Base-by-base conservation (phyloP, 1,140 invertebrate genomes). In the Drosophila elegans region DNA sequence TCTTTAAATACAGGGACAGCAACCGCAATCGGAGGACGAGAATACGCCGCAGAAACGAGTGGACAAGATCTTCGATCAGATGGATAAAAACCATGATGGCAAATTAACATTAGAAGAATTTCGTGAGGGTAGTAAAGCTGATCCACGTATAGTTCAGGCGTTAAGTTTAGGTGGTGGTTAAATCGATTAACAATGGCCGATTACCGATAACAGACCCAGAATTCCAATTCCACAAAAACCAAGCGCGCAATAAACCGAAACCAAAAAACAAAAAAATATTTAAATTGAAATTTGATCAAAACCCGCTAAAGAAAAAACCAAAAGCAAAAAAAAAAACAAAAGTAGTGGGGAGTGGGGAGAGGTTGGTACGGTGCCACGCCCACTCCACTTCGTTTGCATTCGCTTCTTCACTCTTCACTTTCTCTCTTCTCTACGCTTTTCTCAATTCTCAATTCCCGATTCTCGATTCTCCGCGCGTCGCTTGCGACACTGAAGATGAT, bases 11-110 rank as follows among this genome's bases (percentile, higher is more conserved):
- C 92, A 97, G 97, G 97, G 97, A 21, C 97, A 98, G 92, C 96
- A 97, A 68, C 96, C 97, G 27, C 95, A 96, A 61, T 95, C 97
- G 11, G 97, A 98, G 86, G 97, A 98, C 83, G 98, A 99, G 91
- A 98, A 98, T 92, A 98, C 97, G 42, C 97, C 98, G 2, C 97
- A 98, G 92, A 98, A 98, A 88, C 95, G 98, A 90, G 98, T 99
- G 36, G 98, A 99, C 93, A 98, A 98, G 93, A 99, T 99, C 91
- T 99, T 99, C 93, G 97, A 98, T 93, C 97, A 98, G 92, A 98
- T 99, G 97, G 98, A 99, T 93, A 98, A 99, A 94, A 99, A 99
- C 92, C 97, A 98, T 93, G 98, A 99, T 93, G 98, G 99, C 92
- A 96, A 97, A 92, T 95, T 99, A 71, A 99, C 98, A 12, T 95